Base-by-base conservation (phyloP, 2,113 vertebrate genomes). In the Pterocles burchelli region DNA sequence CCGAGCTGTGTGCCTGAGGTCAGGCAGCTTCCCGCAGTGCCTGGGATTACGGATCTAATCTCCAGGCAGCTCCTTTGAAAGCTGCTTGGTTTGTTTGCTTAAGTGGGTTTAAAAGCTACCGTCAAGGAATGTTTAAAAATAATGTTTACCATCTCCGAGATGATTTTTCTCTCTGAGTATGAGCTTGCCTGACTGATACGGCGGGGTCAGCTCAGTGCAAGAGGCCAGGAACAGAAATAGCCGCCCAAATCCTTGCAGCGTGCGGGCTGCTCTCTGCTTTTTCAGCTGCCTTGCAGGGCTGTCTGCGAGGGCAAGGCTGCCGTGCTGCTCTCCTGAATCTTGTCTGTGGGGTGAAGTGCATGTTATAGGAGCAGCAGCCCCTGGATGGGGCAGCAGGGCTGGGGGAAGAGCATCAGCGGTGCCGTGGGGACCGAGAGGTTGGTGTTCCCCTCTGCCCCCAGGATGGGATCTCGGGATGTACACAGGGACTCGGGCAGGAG, bases 51-150 rank as follows among this genome's bases (percentile, higher is more conserved):
- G 13, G 26, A 28, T 36, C 85, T 72, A 11, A 87, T 63, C 82
- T 71, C 78, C 68, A 76, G 89, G 54, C 86, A 94, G 95, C 78
- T 58, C 24, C 89, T 80, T 57, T 71, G 78, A 52, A 71, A 87
- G 68, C 67, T 58, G 57, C 57, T 79, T 15, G 14, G 8, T 78
- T 79, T 83, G 57, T 94, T 89, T 94, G 86, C 77, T 58, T n/a
- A 76, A 84, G 38, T 76, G 74, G 63, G 19, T 92, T 92, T 90
- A 58, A 94, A 92, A 80, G 67, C 78, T 84, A 22, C 73, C 4
- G 1, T 80, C 67, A 52, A 79, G 73, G 74, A 80, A 81, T 81
- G 54, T 38, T 87, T 71, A n/a, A 76, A 85, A 76, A 63, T 49
- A 67, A 62, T 51, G 24, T 92, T 95, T 87, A 38, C 72, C 22